These are phyloP conservation scores for Strix aluco DNA, from an alignment of 2,113 vertebrate genomes.

Conservation along the genomic window DNA sequence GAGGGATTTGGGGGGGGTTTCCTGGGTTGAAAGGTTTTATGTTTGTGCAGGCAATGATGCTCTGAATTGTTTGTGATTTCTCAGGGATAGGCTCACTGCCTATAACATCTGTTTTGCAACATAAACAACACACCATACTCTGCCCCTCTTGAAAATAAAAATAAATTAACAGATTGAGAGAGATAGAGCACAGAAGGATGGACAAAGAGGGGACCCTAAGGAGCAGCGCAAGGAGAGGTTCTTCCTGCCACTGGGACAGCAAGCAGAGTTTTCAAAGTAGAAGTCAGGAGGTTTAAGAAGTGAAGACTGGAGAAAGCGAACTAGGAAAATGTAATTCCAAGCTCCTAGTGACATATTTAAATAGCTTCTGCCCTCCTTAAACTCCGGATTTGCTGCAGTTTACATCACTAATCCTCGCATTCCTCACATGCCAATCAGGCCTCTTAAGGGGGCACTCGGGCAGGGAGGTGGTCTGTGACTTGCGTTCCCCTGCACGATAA, in stretches of 20 bases:
- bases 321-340: not conserved
- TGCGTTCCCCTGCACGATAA: not conserved
- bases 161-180: not conserved
- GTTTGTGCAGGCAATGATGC: not conserved
- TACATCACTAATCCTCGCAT: conserved; percentile 55
- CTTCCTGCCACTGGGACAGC: not conserved
- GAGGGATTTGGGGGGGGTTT: not conserved
- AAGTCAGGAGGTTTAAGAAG: not conserved
- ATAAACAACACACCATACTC: not conserved
- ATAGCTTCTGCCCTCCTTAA: not conserved
- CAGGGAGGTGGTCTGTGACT: conserved; percentile 4
- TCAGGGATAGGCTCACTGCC: not conserved
- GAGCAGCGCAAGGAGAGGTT: not conserved
- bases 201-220: not conserved
- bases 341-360: not conserved
- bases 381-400: conserved; percentile 1
- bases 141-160: not conserved
- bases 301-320: not conserved
- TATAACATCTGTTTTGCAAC: not conserved
- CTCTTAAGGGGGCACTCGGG: conserved; percentile 40
- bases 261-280: not conserved
- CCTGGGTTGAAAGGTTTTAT: not conserved
- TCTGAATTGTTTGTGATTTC: not conserved
- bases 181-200: not conserved
- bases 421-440: conserved; percentile 58